phyloP scores from a whole-genome alignment of 2,113 vertebrate genomes.

The Macheiramphus alcinus region DNA sequence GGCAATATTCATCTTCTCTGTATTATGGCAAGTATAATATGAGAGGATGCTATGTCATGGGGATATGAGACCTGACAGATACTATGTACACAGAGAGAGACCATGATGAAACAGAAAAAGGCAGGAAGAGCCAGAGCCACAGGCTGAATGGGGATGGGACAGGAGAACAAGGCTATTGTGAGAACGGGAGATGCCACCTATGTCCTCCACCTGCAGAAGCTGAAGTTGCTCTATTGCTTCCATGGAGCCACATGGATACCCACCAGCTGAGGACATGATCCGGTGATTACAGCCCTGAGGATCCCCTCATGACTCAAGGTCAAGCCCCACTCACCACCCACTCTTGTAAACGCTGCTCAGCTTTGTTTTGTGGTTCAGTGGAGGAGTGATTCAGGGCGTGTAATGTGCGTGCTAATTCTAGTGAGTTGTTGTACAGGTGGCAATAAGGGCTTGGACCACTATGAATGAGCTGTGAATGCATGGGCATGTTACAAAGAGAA shows the following conservation, averaged over 20 bases:
- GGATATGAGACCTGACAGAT: slow-evolving; percentile 45
- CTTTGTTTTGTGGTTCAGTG: not conserved
- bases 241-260: not conserved
- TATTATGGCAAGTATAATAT: slow-evolving; percentile 56
- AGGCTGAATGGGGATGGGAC: not conserved
- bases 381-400: not conserved
- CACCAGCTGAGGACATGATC: not conserved
- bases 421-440: not conserved
- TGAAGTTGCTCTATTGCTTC: not conserved
- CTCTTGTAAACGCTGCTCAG: not conserved
- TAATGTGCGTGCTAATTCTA: not conserved
- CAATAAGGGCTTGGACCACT: not conserved
- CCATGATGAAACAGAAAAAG: not conserved
- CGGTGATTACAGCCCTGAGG: not conserved
- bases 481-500: not conserved
- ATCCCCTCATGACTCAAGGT: not conserved
- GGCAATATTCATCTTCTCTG: slow-evolving; percentile 66
- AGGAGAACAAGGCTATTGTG: not conserved
- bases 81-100: not conserved
- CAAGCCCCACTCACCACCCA: not conserved
- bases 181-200: not conserved
- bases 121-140: not conserved
- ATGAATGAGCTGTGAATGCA: fast-evolving
- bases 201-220: not conserved
- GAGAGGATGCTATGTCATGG: slow-evolving; percentile 55